Evolutionary conservation across 64 coral and sea anemone species (phyloP).

Genomic region (Montipora foliosa): DNA sequence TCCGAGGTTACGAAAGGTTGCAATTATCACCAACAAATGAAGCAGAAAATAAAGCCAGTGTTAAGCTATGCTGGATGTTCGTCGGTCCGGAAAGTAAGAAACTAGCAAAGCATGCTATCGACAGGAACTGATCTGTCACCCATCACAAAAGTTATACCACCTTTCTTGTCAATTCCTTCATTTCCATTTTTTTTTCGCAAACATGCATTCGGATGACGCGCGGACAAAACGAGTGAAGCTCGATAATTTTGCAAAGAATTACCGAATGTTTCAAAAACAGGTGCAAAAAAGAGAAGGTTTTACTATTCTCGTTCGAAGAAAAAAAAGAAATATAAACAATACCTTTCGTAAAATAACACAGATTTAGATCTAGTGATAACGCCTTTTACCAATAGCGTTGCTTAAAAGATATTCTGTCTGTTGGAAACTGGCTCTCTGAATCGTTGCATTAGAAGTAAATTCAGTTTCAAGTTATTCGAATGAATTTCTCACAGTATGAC

Average conservation of each 20-base stretch:
- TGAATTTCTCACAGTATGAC: neutral
- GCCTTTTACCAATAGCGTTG: neutral
- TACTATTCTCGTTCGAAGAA: too few relatives aligned
- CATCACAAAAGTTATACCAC: slow-evolving; percentile 8
- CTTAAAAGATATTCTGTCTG: neutral
- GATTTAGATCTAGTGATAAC: neutral
- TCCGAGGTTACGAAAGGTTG: neutral
- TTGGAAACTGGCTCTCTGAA: too few relatives aligned
- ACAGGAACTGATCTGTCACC: neutral
- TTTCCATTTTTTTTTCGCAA: slow-evolving; percentile 1
- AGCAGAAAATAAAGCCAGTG: neutral
- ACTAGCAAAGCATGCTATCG: neutral
- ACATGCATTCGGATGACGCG: slow-evolving; percentile 11
- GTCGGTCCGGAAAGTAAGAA: neutral
- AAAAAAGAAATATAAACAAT: neutral
- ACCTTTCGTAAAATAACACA: neutral
- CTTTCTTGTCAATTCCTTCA: slow-evolving; percentile 27
- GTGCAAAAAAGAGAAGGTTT: slow-evolving; percentile 5
- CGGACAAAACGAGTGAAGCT: neutral
- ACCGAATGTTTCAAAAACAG: slow-evolving; percentile 4
- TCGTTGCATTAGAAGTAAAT: too few relatives aligned
- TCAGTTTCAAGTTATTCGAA: neutral
- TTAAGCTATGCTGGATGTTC: neutral
- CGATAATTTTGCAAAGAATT: slow-evolving; percentile 4
- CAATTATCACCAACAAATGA: neutral